Percentiles rank a stretch among this genome's conserved stretches.
Evolutionary conservation across 2,888 invertebrate species (phyloP).

Genomic region (Meiosimyza platycephala): DNA sequence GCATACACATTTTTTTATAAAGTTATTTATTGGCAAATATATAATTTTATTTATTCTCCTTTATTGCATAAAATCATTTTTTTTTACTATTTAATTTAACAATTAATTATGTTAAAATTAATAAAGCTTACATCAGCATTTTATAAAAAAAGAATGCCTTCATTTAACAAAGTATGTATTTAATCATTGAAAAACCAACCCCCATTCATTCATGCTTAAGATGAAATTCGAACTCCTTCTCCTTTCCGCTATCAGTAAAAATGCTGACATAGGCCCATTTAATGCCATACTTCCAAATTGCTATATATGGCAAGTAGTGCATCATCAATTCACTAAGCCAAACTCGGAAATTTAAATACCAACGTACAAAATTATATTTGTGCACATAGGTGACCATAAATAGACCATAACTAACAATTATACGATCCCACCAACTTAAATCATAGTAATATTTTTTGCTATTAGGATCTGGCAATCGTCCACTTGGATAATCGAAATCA

Average conservation of each 20-base stretch:
- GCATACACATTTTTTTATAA: background rate
- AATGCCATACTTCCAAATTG: constrained; percentile 75
- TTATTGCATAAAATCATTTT: background rate
- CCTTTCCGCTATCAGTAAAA: constrained; percentile 57
- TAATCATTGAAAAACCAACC: constrained; percentile 7
- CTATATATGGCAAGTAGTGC: constrained; percentile 77
- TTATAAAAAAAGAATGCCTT: too few relatives aligned
- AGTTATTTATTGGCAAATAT: too few relatives aligned
- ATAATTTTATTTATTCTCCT: background rate
- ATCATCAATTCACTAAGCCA: constrained; percentile 72
- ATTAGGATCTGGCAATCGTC: constrained; percentile 48
- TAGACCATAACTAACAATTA: constrained; percentile 58
- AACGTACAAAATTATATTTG: constrained; percentile 69
- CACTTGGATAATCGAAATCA: constrained; percentile 57
- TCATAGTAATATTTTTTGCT: constrained; percentile 68
- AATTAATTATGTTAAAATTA: too few relatives aligned
- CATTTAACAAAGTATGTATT: too few relatives aligned
- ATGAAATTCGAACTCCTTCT: constrained; percentile 49
- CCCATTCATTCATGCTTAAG: constrained; percentile 53
- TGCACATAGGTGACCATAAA: constrained; percentile 66
- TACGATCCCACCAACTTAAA: constrained; percentile 67
- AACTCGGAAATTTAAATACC: constrained; percentile 74
- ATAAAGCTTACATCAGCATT: too few relatives aligned
- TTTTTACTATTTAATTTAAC: too few relatives aligned
- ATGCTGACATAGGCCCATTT: constrained; percentile 73